These are phyloP conservation scores for Spodoptera exigua DNA, from an alignment of 2,888 invertebrate genomes.

Conservation along the genomic window DNA sequence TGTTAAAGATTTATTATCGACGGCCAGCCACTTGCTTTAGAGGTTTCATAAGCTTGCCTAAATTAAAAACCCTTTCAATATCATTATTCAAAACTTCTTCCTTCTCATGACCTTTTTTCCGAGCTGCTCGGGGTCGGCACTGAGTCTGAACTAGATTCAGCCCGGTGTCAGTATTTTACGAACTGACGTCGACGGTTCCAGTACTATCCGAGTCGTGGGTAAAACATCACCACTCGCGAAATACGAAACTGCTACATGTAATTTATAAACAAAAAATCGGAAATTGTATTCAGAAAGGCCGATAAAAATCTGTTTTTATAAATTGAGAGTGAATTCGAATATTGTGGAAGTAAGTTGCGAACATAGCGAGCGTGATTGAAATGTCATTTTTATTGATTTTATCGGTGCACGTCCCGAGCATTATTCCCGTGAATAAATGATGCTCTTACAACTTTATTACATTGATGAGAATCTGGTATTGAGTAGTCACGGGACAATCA, in stretches of 20 bases:
- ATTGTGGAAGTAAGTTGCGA: slow-evolving; percentile 20
- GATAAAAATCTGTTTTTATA: slow-evolving; percentile 21
- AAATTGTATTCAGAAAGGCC: too few relatives aligned
- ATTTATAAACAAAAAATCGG: too few relatives aligned
- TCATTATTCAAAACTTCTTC: slow-evolving; percentile 5
- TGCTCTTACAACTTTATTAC: slow-evolving; percentile 32
- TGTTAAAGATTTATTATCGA: slow-evolving; percentile 32
- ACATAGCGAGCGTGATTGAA: slow-evolving; percentile 35
- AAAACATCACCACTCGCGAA: too few relatives aligned
- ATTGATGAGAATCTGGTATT: slow-evolving; percentile 49
- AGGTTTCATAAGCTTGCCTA: slow-evolving; percentile 4
- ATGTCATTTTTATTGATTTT: slow-evolving; percentile 33
- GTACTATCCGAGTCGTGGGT: too few relatives aligned
- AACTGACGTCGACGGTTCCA: too few relatives aligned
- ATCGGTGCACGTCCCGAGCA: slow-evolving; percentile 27
- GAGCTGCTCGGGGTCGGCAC: too few relatives aligned
- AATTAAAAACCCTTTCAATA: slow-evolving; percentile 9
- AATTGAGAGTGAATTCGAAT: slow-evolving; percentile 10
- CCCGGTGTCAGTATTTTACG: too few relatives aligned
- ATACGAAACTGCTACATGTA: too few relatives aligned
- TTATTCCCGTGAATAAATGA: slow-evolving; percentile 26
- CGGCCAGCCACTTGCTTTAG: slow-evolving; percentile 17
- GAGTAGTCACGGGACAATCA: slow-evolving; percentile 57
- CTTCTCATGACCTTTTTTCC: too few relatives aligned
- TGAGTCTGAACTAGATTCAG: too few relatives aligned